Conservation (phyloP, 2,888 invertebrate genomes). For the Boloria selene region DNA sequence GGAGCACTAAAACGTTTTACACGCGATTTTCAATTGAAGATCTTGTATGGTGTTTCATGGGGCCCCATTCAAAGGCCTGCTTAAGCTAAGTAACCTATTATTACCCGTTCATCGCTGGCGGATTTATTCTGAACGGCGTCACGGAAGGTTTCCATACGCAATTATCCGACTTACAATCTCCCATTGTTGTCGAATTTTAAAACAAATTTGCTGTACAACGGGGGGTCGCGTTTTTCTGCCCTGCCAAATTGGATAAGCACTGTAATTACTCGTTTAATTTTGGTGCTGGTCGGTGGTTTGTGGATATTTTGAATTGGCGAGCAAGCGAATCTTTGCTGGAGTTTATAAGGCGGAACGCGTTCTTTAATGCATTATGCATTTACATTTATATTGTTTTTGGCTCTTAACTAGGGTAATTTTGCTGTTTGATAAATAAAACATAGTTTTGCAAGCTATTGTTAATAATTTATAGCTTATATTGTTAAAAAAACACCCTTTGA, state of each 20-base stretch:
- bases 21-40: conserved; percentile 68
- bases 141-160: conserved; percentile 72
- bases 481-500: no score
- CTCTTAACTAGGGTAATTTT: conserved; percentile 40
- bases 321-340: conserved; percentile 55
- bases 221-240: conserved; percentile 79
- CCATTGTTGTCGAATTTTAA: conserved; percentile 82
- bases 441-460: conserved; percentile 1
- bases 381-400: conserved; percentile 43
- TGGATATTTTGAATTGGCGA: conserved; percentile 59
- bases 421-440: conserved; percentile 11
- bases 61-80: conserved; percentile 63
- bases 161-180: conserved; percentile 76
- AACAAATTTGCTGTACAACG: conserved; percentile 79
- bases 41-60: conserved; percentile 61
- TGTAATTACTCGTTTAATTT: conserved; percentile 76
- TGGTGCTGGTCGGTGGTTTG: conserved; percentile 55
- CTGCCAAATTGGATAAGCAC: conserved; percentile 81
- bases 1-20: conserved; percentile 48
- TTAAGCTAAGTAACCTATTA: conserved; percentile 70
- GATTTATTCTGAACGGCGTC: conserved; percentile 67
- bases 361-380: conserved; percentile 43
- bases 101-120: conserved; percentile 70
- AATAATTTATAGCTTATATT: no score
- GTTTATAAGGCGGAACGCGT: conserved; percentile 66